These are phyloP conservation scores for Hemistola chrysoprasaria DNA, from an alignment of 2,888 invertebrate genomes.

Conservation along the genomic window DNA sequence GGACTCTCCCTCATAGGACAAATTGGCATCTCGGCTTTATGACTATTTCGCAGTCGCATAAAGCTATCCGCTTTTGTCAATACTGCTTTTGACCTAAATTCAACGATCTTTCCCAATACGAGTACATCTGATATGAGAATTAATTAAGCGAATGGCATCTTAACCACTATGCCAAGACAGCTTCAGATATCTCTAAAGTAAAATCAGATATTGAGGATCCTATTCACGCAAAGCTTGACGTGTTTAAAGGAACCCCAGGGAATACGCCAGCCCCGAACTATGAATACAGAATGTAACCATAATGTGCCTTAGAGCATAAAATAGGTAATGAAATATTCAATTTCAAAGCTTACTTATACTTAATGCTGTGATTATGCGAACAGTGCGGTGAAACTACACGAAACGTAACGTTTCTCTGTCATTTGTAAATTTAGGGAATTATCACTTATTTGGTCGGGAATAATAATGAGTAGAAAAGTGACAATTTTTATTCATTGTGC, in stretches of 20 bases:
- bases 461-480: no score
- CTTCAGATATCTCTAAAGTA: not conserved
- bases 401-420: not conserved
- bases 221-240: slow-evolving; percentile 20
- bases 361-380: slow-evolving; percentile 17
- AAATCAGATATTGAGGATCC: slow-evolving; percentile 17
- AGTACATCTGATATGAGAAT: slow-evolving; percentile 1
- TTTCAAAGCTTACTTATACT: slow-evolving; percentile 17
- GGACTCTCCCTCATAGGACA: no score
- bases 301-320: slow-evolving; percentile 22
- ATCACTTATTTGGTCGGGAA: no score
- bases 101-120: not conserved
- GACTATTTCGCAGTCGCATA: not conserved
- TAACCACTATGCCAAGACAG: not conserved
- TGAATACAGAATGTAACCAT: slow-evolving; percentile 28
- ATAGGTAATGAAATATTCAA: slow-evolving; percentile 29
- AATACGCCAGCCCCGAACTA: slow-evolving; percentile 14
- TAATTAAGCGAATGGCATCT: slow-evolving; percentile 13
- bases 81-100: not conserved
- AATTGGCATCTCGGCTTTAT: not conserved
- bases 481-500: no score
- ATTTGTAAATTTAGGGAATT: no score
- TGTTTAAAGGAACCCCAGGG: slow-evolving; percentile 10
- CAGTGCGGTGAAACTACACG: slow-evolving; percentile 3
- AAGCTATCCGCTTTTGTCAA: not conserved